These are phyloP conservation scores for Papilio polyxenes DNA, from an alignment of 1,140 invertebrate species.

Conservation along the genomic window DNA sequence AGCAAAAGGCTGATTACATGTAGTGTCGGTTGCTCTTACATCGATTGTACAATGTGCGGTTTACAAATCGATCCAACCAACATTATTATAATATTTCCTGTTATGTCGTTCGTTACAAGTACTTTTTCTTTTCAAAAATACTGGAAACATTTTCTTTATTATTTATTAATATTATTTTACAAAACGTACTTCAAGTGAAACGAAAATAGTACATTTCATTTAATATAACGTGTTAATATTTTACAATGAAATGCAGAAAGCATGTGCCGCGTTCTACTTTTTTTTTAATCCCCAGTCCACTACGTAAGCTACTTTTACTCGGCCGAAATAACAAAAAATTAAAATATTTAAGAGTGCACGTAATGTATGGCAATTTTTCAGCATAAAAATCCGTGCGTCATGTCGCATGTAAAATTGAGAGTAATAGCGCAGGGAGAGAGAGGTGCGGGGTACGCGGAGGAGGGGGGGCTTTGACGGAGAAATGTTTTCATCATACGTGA, in stretches of 20 bases:
- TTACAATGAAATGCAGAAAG: conserved; percentile 1
- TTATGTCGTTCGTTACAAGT: conserved; percentile 47
- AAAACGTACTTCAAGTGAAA: background rate
- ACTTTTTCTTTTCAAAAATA: conserved; percentile 38
- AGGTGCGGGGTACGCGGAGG: background rate
- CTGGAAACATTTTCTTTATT: background rate
- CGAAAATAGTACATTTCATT: background rate
- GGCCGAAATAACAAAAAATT: conserved; percentile 13
- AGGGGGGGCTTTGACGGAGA: conserved; percentile 41
- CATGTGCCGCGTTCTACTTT: background rate
- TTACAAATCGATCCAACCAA: conserved; percentile 60
- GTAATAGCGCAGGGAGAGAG: conserved; percentile 24
- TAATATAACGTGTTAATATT: background rate
- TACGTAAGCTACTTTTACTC: background rate
- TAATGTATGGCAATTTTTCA: conserved; percentile 38
- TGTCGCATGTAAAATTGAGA: conserved; percentile 37
- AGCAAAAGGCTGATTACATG: conserved; percentile 47
- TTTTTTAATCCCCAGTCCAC: background rate
- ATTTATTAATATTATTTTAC: background rate
- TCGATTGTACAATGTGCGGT: conserved; percentile 55
- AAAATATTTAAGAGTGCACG: conserved; percentile 30
- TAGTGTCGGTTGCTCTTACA: conserved; percentile 50
- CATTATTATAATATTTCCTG: conserved; percentile 61
- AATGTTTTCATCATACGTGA: conserved; percentile 57
- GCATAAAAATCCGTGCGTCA: conserved; percentile 33